Evolutionary conservation across 1,140 invertebrate genomes (phyloP).

Genomic region (Luehdorfia chinensis): DNA sequence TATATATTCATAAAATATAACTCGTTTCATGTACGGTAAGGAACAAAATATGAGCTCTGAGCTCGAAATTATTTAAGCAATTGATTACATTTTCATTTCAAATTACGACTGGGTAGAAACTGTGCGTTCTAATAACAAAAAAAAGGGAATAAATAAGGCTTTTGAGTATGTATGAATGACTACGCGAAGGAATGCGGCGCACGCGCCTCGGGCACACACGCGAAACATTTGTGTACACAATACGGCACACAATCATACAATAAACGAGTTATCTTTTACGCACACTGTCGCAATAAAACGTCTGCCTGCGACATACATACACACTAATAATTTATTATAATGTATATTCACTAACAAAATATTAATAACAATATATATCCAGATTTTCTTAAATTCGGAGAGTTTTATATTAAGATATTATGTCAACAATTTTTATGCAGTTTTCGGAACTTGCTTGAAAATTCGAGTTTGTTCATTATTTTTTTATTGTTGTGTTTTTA

Average conservation of each 20-base stretch:
- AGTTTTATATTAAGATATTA: no score
- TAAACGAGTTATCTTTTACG: conserved; percentile 59
- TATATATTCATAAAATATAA: no score
- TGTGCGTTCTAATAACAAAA: conserved; percentile 11
- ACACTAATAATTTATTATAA: conserved; percentile 23
- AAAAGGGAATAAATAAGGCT: conserved; percentile 29
- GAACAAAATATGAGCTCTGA: no score
- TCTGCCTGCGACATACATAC: conserved; percentile 41
- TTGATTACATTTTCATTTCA: no score
- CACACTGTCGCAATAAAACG: conserved; percentile 34
- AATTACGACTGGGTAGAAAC: no score
- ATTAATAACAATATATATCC: conserved; percentile 15
- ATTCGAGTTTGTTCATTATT: no score
- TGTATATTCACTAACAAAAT: conserved; percentile 30
- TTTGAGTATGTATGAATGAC: conserved; percentile 60
- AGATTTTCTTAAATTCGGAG: no score
- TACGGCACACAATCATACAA: conserved; percentile 34
- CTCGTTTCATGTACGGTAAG: no score
- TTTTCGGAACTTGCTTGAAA: no score
- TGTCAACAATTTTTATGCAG: no score
- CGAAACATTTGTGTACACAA: conserved; percentile 18
- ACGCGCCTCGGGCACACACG: conserved; percentile 52
- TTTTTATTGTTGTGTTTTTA: no score
- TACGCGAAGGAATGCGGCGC: conserved; percentile 62
- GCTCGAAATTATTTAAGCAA: no score